Evolutionary conservation across 2,888 invertebrate species (phyloP).

Genomic region (Drymonia ruficornis): DNA sequence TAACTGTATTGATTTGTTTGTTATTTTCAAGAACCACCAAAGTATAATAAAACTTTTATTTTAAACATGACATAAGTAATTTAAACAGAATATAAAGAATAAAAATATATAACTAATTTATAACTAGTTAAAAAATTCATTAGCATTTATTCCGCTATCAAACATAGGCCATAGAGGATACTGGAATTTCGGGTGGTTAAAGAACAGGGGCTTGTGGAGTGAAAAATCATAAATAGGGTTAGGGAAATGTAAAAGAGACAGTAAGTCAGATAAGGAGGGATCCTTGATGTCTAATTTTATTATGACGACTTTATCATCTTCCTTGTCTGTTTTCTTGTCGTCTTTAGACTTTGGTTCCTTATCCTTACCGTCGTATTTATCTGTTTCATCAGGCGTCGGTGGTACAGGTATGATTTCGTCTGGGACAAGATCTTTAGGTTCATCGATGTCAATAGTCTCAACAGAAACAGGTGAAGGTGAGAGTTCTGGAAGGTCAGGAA

Average conservation of each 20-base stretch:
- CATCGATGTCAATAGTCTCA: background rate
- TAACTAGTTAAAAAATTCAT: no score
- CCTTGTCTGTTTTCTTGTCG: constrained; percentile 11
- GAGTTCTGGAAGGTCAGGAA: background rate
- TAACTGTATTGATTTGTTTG: no score
- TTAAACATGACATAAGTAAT: no score
- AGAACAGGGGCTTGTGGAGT: background rate
- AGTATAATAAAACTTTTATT: no score
- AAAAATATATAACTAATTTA: no score
- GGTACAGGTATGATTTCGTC: constrained; percentile 9
- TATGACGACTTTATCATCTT: constrained; percentile 1
- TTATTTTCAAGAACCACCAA: no score
- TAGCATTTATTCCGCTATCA: no score
- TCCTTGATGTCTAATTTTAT: background rate
- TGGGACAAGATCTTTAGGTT: constrained; percentile 2
- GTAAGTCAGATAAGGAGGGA: background rate
- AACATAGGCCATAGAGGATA: background rate
- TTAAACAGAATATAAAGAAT: no score
- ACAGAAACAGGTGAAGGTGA: background rate
- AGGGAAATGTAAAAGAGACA: background rate
- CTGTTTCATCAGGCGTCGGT: constrained; percentile 12
- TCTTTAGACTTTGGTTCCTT: no score
- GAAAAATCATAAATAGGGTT: background rate
- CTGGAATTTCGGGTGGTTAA: background rate
- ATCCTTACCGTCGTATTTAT: constrained; percentile 8